phyloP scores from a whole-genome alignment of 2,113 vertebrate species.

The Sigmodon hispidus region DNA sequence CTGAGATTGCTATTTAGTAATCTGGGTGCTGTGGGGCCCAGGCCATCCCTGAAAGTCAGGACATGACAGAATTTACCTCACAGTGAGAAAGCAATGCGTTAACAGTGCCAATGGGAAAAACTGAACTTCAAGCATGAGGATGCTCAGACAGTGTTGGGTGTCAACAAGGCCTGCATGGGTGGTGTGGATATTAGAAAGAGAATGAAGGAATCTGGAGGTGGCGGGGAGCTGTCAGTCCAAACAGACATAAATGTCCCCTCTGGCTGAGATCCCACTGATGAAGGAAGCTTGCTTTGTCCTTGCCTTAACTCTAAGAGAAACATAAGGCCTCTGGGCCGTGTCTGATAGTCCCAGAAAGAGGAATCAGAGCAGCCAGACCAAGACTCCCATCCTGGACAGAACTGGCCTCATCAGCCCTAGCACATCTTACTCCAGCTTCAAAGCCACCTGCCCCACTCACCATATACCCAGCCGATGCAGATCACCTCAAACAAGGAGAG shows the following conservation, averaged over 20 bases:
- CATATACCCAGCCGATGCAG: slow-evolving; percentile 95
- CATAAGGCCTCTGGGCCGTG: accelerated
- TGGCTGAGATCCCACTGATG: neutral
- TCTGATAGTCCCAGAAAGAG: neutral
- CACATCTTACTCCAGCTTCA: neutral
- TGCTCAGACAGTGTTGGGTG: accelerated
- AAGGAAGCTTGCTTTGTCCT: neutral
- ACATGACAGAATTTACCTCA: neutral
- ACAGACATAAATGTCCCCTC: neutral
- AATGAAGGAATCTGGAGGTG: neutral
- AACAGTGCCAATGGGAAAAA: neutral
- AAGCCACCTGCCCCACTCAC: slow-evolving; percentile 85
- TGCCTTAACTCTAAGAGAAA: neutral
- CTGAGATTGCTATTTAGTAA: neutral
- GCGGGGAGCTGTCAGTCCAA: neutral
- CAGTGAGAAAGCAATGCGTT: neutral
- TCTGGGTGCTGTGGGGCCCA: no score
- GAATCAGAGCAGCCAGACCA: neutral
- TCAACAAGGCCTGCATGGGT: neutral
- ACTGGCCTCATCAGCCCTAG: neutral
- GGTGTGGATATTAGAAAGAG: neutral
- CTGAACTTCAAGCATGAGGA: neutral
- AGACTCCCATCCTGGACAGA: neutral
- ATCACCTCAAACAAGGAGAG: slow-evolving; percentile 92
- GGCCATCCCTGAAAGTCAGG: neutral